Evolutionary conservation across 2,888 invertebrate species (phyloP).

Genomic region (Isoperla grammatica): DNA sequence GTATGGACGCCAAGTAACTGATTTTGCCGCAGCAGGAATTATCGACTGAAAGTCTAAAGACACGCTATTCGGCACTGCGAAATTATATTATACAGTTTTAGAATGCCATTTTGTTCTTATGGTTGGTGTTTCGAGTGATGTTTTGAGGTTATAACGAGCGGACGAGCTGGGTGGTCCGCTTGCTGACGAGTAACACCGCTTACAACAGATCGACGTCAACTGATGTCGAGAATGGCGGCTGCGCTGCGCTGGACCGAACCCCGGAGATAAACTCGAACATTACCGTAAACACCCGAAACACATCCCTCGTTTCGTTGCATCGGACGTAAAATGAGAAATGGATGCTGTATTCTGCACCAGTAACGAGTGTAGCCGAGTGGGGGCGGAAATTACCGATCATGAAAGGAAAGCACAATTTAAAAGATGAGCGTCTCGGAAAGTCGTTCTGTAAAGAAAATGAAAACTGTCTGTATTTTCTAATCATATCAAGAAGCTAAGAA

Average conservation of each 20-base stretch:
- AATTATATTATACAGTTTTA: no score
- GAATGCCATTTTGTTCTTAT: no score
- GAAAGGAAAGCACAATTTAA: neutral
- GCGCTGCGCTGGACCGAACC: neutral
- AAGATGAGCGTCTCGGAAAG: neutral
- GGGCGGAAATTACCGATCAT: constrained; percentile 3
- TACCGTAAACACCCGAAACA: constrained; percentile 4
- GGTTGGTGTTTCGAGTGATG: no score
- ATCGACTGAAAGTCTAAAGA: no score
- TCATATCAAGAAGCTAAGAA: no score
- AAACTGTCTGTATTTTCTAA: neutral
- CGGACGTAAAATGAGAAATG: no score
- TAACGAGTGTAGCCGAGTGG: constrained; percentile 1
- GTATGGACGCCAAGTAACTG: no score
- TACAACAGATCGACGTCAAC: constrained; percentile 1
- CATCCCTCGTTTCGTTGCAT: neutral
- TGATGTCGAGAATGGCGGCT: neutral
- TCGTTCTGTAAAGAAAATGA: neutral
- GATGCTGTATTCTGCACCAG: neutral
- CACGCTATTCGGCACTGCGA: no score
- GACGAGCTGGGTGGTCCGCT: no score
- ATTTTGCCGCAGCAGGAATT: no score
- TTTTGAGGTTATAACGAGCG: no score
- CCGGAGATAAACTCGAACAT: constrained; percentile 6
- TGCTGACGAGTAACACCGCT: neutral